Evolutionary conservation across 1,140 invertebrate genomes (phyloP).

Genomic region (Monochamus saltuarius): DNA sequence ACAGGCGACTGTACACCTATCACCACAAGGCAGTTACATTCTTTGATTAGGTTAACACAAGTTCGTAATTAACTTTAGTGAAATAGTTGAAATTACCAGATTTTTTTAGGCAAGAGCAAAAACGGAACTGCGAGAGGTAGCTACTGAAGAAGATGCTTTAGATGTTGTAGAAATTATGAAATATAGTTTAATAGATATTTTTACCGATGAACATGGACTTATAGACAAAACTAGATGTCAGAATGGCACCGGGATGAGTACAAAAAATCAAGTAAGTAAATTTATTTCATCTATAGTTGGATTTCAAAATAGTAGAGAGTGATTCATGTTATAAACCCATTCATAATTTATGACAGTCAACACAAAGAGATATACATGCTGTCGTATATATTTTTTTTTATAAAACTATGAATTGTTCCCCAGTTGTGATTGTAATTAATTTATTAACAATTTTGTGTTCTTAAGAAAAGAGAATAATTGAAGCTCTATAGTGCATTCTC

Average conservation of each 20-base stretch:
- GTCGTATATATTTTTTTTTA: too few species aligned
- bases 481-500: too few species aligned
- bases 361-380: too few species aligned
- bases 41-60: slow-evolving; percentile 83
- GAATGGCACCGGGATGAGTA: slow-evolving; percentile 73
- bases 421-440: too few species aligned
- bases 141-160: slow-evolving; percentile 75
- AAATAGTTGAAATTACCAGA: slow-evolving; percentile 1
- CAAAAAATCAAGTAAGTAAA: slow-evolving; percentile 61
- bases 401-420: too few species aligned
- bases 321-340: too few species aligned
- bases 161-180: slow-evolving; percentile 86
- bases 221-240: slow-evolving; percentile 70
- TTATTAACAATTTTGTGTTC: too few species aligned
- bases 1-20: slow-evolving; percentile 62
- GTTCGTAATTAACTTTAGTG: slow-evolving; percentile 49
- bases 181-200: slow-evolving; percentile 76
- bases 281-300: slow-evolving; percentile 17
- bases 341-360: too few species aligned
- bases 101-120: slow-evolving; percentile 74
- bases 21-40: slow-evolving; percentile 84
- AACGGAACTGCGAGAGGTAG: slow-evolving; percentile 77
- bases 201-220: slow-evolving; percentile 67
- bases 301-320: too few species aligned
- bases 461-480: too few species aligned